Conservation (phyloP, 2,113 vertebrate species). For the Heptranchias perlo region DNA sequence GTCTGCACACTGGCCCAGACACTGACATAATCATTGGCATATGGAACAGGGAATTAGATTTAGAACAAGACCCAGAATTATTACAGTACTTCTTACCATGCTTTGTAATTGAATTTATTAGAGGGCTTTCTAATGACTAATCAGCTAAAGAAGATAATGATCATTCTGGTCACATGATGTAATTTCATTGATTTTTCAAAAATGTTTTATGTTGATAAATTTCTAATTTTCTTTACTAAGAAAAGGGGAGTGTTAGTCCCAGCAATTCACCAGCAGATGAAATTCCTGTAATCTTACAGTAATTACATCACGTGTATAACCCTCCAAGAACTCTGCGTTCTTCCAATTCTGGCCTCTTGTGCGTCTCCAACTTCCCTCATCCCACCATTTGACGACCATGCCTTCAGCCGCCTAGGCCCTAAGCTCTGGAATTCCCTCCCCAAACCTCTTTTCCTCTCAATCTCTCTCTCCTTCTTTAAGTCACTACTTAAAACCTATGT, state of each 20-base stretch:
- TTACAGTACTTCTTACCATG: neutral
- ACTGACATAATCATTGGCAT: neutral
- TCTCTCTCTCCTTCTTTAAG: neutral
- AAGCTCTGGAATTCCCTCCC: neutral
- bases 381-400: neutral
- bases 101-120: neutral
- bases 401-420: too few relatives aligned
- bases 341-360: too few relatives aligned
- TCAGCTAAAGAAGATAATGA: neutral
- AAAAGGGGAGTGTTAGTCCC: neutral
- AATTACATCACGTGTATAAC: neutral
- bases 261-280: neutral
- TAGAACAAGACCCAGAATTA: neutral
- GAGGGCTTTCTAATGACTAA: constrained; percentile 4
- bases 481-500: too few relatives aligned
- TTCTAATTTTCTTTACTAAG: neutral
- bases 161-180: neutral
- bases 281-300: neutral
- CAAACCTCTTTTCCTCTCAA: neutral
- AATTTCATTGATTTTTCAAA: neutral
- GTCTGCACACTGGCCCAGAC: neutral
- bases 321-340: neutral
- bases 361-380: neutral
- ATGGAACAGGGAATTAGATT: neutral
- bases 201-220: neutral